Base-by-base conservation (phyloP, 2,888 invertebrate genomes). In the Patella pellucida region DNA sequence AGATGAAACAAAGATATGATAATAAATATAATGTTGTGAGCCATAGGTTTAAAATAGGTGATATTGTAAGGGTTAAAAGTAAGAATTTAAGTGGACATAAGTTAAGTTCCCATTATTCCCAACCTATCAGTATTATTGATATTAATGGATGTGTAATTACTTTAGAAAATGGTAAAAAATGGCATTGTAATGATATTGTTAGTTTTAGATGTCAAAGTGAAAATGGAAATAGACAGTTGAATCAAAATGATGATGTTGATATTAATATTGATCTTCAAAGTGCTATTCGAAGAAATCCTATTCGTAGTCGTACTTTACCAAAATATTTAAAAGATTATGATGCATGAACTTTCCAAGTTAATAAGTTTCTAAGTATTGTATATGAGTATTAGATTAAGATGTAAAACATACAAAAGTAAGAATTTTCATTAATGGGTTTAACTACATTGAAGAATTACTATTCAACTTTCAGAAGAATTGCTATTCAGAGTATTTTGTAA, bases 131-230 rank as follows among this genome's bases (percentile, higher is more conserved):
- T 41, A n/a, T 69, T 69, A 27, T 69, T 41, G 27, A 31, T 69
- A 69, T 69, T 19, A 23, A 69, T 16, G 69, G 69, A 23, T 23
- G 27, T 69, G 50, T 31, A 23, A 50, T 69, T 19, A 69, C 69
- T 50, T 69, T 69, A 41, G 16, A 7, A 9, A 23, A 69, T 69
- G 69, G 69, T 69, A 69, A 69, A 23, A 31, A 50, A 69, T 69
- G 69, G 69, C 69, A 69, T 50, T 31, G 16, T 19, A 23, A 69
- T 69, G 31, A 50, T 31, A 16, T 69, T 23, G 69, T 69, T 16
- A 19, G 16, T 19, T 56, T 19, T 56, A 56, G n/a, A 56, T 56
- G 56, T 56, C 19, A 56, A 56, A 56, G 15, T 9, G 56, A 56
- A 56, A 56, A 16, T 56, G 19, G 19, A 19, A 56, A 56, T 14